Evolutionary conservation across 2,888 invertebrate species (phyloP).

Genomic region (Oscheius sp.): DNA sequence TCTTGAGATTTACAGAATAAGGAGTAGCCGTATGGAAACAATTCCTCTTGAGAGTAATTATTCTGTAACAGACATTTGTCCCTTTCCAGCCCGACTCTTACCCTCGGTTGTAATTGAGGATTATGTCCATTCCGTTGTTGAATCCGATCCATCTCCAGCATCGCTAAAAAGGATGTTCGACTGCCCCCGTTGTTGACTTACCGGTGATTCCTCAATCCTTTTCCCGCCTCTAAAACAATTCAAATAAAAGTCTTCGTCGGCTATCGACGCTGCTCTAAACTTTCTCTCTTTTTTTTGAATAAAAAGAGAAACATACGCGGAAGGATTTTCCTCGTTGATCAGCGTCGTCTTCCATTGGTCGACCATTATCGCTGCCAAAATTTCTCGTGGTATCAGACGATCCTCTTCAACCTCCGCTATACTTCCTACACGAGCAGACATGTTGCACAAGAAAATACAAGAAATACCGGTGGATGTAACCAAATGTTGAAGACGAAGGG

Average conservation of each 20-base stretch:
- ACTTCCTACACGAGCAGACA: conserved; percentile 34
- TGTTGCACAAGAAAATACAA: too few species aligned
- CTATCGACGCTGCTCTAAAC: conserved; percentile 42
- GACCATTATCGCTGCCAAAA: conserved; percentile 44
- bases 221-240: conserved; percentile 56
- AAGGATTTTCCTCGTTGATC: conserved; percentile 53
- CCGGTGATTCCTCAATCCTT: conserved; percentile 47
- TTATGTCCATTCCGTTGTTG: conserved; percentile 63
- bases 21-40: conserved; percentile 49
- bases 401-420: conserved; percentile 42
- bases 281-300: neutral
- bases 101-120: conserved; percentile 51
- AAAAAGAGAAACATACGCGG: conserved; percentile 11
- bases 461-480: conserved; percentile 29
- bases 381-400: conserved; percentile 38
- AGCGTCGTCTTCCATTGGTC: conserved; percentile 57
- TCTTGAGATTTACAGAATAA: conserved; percentile 50
- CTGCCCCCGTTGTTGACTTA: conserved; percentile 18
- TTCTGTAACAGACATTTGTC: conserved; percentile 31
- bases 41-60: conserved; percentile 53
- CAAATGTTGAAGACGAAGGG: conserved; percentile 49
- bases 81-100: conserved; percentile 7
- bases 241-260: conserved; percentile 54
- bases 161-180: conserved; percentile 45
- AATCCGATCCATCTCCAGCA: conserved; percentile 67